Conservation (phyloP, 2,888 invertebrate genomes). For the Phrixothrix hirtus region DNA sequence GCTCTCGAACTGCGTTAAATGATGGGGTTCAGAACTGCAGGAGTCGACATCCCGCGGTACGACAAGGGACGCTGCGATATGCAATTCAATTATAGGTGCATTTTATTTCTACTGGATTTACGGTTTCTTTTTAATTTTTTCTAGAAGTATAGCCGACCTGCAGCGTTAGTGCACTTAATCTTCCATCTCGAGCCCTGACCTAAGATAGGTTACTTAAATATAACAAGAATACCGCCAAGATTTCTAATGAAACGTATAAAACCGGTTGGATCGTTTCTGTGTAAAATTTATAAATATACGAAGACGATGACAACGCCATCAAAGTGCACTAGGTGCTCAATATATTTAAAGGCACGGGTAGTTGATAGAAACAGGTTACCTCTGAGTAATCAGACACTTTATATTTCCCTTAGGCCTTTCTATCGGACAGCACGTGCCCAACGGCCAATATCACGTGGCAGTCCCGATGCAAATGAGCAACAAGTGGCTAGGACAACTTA, state of each 20-base stretch:
- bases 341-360: slow-evolving; percentile 1
- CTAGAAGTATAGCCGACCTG: slow-evolving; percentile 11
- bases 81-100: slow-evolving; percentile 44
- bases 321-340: neutral
- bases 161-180: slow-evolving; percentile 16
- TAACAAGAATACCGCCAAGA: neutral
- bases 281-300: slow-evolving; percentile 1
- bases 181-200: slow-evolving; percentile 1
- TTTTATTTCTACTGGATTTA: slow-evolving; percentile 25
- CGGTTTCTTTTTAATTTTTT: slow-evolving; percentile 19
- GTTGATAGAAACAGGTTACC: too few relatives aligned
- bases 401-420: too few relatives aligned
- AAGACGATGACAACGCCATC: neutral
- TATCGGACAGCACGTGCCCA: slow-evolving; percentile 50
- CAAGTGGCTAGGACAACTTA: slow-evolving; percentile 57
- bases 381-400: too few relatives aligned
- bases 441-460: slow-evolving; percentile 51
- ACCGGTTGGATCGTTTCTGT: slow-evolving; percentile 7
- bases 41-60: slow-evolving; percentile 41
- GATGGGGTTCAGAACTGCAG: slow-evolving; percentile 44
- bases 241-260: slow-evolving; percentile 6
- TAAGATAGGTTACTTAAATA: too few relatives aligned
- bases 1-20: slow-evolving; percentile 39
- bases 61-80: slow-evolving; percentile 38
- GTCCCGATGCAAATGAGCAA: slow-evolving; percentile 53